Evolutionary conservation across 2,113 vertebrate species (phyloP).

Genomic region (Raja brachyura): DNA sequence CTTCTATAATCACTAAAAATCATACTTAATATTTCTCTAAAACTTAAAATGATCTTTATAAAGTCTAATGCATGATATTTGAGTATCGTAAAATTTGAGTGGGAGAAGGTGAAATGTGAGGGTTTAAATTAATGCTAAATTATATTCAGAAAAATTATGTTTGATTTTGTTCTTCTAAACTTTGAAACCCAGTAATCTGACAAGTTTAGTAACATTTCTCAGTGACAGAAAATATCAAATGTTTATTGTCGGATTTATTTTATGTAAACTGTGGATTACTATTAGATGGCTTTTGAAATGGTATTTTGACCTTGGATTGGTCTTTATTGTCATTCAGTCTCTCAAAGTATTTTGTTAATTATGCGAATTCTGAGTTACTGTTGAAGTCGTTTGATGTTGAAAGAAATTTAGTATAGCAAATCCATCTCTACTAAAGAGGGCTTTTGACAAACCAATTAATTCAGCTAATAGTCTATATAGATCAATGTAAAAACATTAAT

Average conservation of each 20-base stretch:
- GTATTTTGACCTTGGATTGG: slow-evolving; percentile 30
- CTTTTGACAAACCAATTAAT: slow-evolving; percentile 13
- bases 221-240: slow-evolving; percentile 2
- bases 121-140: background rate
- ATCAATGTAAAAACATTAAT: slow-evolving; percentile 26
- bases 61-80: background rate
- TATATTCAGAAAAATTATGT: background rate
- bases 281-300: background rate
- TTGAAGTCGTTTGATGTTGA: slow-evolving; percentile 22
- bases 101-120: no score
- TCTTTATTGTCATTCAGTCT: background rate
- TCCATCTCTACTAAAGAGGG: slow-evolving; percentile 11
- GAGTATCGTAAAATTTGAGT: background rate
- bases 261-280: slow-evolving; percentile 11
- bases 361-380: slow-evolving; percentile 11
- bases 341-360: background rate
- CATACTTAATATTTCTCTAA: background rate
- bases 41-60: background rate
- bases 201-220: background rate
- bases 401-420: slow-evolving; percentile 22
- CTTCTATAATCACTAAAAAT: background rate
- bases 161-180: background rate
- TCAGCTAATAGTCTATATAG: background rate
- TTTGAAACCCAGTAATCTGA: slow-evolving; percentile 10
- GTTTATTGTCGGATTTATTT: background rate